Evolutionary conservation across 2,888 invertebrate species (phyloP).

Genomic region (Xanthorhoe designata): DNA sequence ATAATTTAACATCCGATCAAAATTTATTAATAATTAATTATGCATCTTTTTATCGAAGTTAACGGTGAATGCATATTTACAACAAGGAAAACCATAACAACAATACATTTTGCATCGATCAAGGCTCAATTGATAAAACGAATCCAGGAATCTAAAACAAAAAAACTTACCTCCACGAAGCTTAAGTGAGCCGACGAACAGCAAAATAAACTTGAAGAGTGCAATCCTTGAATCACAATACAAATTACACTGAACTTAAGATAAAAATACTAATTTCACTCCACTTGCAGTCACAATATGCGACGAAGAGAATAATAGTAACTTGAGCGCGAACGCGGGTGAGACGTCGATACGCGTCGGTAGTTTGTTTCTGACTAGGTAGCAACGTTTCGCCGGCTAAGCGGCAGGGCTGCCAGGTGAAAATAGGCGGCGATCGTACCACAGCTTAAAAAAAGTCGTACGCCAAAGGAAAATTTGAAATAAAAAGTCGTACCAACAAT

Average conservation of each 20-base stretch:
- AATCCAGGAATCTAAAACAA: constrained; percentile 51
- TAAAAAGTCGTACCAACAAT: too few relatives aligned
- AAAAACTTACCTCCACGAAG: constrained; percentile 73
- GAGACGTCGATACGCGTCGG: constrained; percentile 61
- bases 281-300: constrained; percentile 74
- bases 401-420: too few relatives aligned
- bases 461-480: too few relatives aligned
- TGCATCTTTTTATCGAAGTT: not conserved
- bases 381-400: constrained; percentile 2
- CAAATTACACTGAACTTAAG: constrained; percentile 46
- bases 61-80: not conserved
- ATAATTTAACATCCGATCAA: too few relatives aligned
- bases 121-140: constrained; percentile 42
- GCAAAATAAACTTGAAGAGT: constrained; percentile 61
- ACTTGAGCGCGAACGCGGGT: constrained; percentile 56
- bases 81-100: constrained; percentile 4
- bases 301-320: constrained; percentile 77
- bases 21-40: not conserved
- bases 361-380: constrained; percentile 60
- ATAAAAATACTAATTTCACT: constrained; percentile 64
- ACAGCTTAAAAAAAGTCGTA: too few relatives aligned
- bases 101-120: constrained; percentile 16
- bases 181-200: constrained; percentile 69
- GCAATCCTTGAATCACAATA: constrained; percentile 53
- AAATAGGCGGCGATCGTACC: too few relatives aligned